phyloP scores from a whole-genome alignment of 2,888 invertebrate genomes.

The Eledona agricola region DNA sequence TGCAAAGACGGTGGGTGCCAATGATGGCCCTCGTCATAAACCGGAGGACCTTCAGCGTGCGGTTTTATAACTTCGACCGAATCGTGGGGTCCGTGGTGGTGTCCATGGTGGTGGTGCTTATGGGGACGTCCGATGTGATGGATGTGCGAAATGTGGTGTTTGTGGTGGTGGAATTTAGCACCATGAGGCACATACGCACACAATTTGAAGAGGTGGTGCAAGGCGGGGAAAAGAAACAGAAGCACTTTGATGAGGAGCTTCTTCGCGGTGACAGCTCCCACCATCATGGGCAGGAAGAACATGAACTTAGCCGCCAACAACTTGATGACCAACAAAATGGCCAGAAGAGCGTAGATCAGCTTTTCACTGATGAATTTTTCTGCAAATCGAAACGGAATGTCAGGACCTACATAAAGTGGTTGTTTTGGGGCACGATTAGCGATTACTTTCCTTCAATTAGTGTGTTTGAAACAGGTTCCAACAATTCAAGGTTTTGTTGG shows the following conservation, averaged over 20 bases:
- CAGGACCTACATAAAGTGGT: constrained; percentile 2
- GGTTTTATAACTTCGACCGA: constrained; percentile 45
- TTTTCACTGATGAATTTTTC: constrained; percentile 82
- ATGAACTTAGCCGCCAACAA: constrained; percentile 81
- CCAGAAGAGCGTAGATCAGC: constrained; percentile 75
- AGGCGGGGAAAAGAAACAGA: constrained; percentile 82
- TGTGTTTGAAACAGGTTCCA: background rate
- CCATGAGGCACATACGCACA: constrained; percentile 83
- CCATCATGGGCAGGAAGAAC: constrained; percentile 79
- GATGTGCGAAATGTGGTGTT: constrained; percentile 81
- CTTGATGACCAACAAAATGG: constrained; percentile 79
- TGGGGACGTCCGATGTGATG: constrained; percentile 67
- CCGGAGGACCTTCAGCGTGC: constrained; percentile 43
- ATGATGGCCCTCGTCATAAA: constrained; percentile 35
- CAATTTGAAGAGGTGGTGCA: constrained; percentile 84
- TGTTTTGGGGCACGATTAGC: background rate
- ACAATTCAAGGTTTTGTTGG: background rate
- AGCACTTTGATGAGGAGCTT: constrained; percentile 82
- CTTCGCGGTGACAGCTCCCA: constrained; percentile 85
- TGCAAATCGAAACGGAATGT: constrained; percentile 61
- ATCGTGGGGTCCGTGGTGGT: constrained; percentile 41
- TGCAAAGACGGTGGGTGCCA: constrained; percentile 35
- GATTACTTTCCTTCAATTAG: constrained; percentile 14
- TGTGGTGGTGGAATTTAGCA: constrained; percentile 83
- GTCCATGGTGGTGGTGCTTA: constrained; percentile 51